Conservation (phyloP, 2,113 vertebrate genomes). For the Cynoglossus semilaevis region DNA sequence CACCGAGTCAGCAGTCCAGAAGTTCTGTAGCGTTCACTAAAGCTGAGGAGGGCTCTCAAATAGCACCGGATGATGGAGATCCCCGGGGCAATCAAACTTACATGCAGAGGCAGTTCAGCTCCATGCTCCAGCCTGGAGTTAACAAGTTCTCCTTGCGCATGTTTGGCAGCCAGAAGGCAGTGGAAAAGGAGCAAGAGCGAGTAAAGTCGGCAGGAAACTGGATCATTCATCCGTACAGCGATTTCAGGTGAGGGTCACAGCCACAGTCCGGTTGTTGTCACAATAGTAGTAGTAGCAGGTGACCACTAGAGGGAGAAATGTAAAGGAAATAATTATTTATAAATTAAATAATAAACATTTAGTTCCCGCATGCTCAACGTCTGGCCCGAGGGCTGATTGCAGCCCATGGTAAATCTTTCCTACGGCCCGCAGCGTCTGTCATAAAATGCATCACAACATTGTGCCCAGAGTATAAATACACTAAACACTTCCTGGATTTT, state of each 20-base stretch:
- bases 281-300: too few species aligned
- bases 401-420: too few species aligned
- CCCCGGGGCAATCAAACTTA: slow-evolving; percentile 84
- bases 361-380: too few species aligned
- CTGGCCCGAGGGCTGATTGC: too few species aligned
- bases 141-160: slow-evolving; percentile 99
- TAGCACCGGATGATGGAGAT: slow-evolving; percentile 80
- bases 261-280: too few species aligned
- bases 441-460: too few species aligned
- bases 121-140: slow-evolving; percentile 95
- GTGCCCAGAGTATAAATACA: too few species aligned
- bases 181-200: slow-evolving; percentile 91
- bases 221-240: slow-evolving; percentile 97
- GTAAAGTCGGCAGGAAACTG: slow-evolving; percentile 96
- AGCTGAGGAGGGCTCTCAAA: slow-evolving; percentile 77
- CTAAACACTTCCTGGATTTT: too few species aligned
- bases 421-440: too few species aligned
- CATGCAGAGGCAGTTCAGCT: slow-evolving; percentile 94
- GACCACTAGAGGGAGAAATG: too few species aligned
- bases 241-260: slow-evolving; percentile 84
- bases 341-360: too few species aligned
- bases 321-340: too few species aligned
- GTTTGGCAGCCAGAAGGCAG: slow-evolving; percentile 98
- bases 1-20: slow-evolving; percentile 53
- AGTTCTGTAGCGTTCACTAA: slow-evolving; percentile 71